Evolutionary conservation across 2,797 vertebrate species (phyloP).

Genomic region (Microctenopoma steveboyesi): DNA sequence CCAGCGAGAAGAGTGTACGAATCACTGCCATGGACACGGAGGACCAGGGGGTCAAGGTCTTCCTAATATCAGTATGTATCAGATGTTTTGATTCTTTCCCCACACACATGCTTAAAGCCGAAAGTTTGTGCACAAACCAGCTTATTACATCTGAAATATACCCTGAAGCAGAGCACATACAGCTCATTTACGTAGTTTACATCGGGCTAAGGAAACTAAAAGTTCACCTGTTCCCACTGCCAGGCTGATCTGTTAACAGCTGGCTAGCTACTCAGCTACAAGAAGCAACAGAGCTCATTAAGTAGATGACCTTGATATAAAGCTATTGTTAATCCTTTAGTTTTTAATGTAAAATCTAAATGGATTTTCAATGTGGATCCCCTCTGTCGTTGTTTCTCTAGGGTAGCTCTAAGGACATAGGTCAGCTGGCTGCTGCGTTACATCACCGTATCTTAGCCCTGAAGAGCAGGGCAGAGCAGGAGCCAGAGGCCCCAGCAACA

Average conservation of each 20-base stretch:
- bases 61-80: conserved; percentile 93
- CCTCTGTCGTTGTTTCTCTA: conserved; percentile 56
- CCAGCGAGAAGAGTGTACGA: conserved; percentile 97
- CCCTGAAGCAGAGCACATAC: too few relatives aligned
- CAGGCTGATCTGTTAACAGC: not conserved
- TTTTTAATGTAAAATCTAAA: conserved; percentile 17
- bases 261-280: not conserved
- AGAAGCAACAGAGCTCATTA: too few relatives aligned
- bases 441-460: conserved; percentile 97
- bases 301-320: too few relatives aligned
- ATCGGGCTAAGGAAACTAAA: too few relatives aligned
- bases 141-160: too few relatives aligned
- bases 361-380: conserved; percentile 13
- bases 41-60: conserved; percentile 98
- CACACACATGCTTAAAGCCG: too few relatives aligned
- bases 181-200: too few relatives aligned
- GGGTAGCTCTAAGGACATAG: conserved; percentile 98
- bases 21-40: conserved; percentile 99
- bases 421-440: conserved; percentile 94
- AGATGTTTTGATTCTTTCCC: not conserved
- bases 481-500: conserved; percentile 83
- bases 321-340: not conserved
- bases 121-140: too few relatives aligned
- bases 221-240: too few relatives aligned
- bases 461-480: conserved; percentile 92